Evolutionary conservation across 2,888 invertebrate species (phyloP).

Genomic region (Clostera curtula): DNA sequence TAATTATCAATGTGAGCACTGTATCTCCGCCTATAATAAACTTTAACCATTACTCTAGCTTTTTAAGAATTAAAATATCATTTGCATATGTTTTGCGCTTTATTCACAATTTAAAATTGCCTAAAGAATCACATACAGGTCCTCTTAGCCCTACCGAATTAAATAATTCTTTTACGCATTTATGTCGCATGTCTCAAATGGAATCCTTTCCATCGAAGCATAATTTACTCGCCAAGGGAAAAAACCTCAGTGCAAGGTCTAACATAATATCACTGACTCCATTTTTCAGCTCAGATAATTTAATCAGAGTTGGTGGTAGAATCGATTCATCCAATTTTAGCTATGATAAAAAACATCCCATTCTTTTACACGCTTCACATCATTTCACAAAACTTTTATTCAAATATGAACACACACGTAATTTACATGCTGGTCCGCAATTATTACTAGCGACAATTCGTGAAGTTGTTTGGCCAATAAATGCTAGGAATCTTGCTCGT

Average conservation of each 20-base stretch:
- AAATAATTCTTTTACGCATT: conserved; percentile 1
- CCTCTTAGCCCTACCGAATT: neutral
- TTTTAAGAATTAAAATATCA: neutral
- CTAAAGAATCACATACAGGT: neutral
- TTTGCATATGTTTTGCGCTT: neutral
- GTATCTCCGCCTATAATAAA: too few species aligned
- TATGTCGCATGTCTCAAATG: conserved; percentile 1
- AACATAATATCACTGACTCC: neutral
- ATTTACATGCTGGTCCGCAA: conserved; percentile 15
- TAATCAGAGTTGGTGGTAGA: conserved; percentile 5
- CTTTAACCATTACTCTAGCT: neutral
- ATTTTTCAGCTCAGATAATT: conserved; percentile 2
- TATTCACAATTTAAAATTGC: neutral
- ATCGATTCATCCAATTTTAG: neutral
- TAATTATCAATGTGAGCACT: too few species aligned
- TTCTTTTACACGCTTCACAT: neutral
- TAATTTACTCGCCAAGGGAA: neutral
- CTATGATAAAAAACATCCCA: too few species aligned
- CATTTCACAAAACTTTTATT: conserved; percentile 7
- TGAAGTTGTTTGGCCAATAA: conserved; percentile 12
- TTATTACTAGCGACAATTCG: conserved; percentile 10
- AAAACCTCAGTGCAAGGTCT: neutral
- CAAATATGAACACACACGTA: conserved; percentile 7
- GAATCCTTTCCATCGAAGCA: conserved; percentile 1
- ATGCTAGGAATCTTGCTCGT: conserved; percentile 8